Evolutionary conservation across 1,140 invertebrate species (phyloP).

Genomic region (Drosophila kepulauana): DNA sequence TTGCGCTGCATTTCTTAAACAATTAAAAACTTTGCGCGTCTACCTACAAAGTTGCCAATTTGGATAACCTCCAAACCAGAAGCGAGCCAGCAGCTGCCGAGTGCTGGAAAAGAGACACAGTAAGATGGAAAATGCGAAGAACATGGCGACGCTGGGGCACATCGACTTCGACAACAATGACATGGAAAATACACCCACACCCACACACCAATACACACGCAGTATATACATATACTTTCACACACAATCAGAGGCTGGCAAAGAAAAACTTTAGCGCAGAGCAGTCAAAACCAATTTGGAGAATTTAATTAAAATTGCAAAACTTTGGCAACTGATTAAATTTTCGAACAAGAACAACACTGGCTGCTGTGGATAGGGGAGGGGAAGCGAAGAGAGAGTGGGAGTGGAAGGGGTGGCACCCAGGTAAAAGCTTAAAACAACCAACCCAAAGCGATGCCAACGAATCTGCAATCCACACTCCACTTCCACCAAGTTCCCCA

Average conservation of each 20-base stretch:
- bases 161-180: constrained; percentile 65
- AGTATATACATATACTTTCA: constrained; percentile 8
- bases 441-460: constrained; percentile 11
- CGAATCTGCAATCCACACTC: not conserved
- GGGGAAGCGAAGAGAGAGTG: not conserved
- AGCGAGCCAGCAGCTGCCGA: constrained; percentile 32
- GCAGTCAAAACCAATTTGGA: constrained; percentile 84
- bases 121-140: constrained; percentile 20
- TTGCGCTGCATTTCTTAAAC: constrained; percentile 69
- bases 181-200: constrained; percentile 25
- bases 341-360: constrained; percentile 65
- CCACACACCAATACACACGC: constrained; percentile 3
- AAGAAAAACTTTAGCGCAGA: constrained; percentile 80
- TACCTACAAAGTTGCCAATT: constrained; percentile 81
- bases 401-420: not conserved
- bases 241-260: constrained; percentile 20
- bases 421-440: constrained; percentile 80
- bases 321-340: constrained; percentile 84
- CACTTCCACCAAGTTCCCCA: not conserved
- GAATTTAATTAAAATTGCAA: constrained; percentile 85
- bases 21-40: constrained; percentile 74
- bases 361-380: not conserved
- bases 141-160: constrained; percentile 3
- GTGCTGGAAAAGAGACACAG: constrained; percentile 50
- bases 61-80: constrained; percentile 78